These are phyloP conservation scores for Acromyrmex echinatior DNA, from an alignment of 1,140 invertebrate genomes.

Conservation along the genomic window DNA sequence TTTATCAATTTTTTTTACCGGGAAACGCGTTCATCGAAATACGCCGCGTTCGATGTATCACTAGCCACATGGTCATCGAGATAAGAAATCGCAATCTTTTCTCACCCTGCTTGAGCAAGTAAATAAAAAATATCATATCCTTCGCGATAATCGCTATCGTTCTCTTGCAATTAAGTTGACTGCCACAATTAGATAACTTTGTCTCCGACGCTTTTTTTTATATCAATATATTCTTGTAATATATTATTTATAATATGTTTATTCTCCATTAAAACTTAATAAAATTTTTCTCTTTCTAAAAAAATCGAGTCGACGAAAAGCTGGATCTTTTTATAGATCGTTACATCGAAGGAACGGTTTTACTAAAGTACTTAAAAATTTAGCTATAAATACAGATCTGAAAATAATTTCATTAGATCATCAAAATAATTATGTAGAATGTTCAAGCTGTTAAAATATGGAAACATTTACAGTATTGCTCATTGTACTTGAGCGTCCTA, in stretches of 20 bases:
- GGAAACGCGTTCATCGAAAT: not conserved
- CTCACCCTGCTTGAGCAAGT: not conserved
- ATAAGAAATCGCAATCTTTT: conserved; percentile 48
- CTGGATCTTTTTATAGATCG: not conserved
- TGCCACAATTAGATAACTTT: not conserved
- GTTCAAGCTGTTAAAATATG: too few relatives aligned
- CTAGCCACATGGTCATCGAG: conserved; percentile 1
- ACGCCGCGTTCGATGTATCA: not conserved
- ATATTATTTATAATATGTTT: not conserved
- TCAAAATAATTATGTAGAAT: too few relatives aligned
- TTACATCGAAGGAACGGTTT: too few relatives aligned
- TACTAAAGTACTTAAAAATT: too few relatives aligned
- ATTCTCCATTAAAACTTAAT: not conserved
- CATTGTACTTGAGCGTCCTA: too few relatives aligned
- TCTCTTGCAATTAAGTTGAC: not conserved
- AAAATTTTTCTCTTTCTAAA: not conserved
- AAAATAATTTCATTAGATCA: too few relatives aligned
- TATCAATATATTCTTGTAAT: not conserved
- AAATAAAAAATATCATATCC: conserved; percentile 13
- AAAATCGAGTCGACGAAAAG: not conserved
- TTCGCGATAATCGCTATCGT: not conserved
- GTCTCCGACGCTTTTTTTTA: not conserved
- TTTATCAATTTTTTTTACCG: conserved; percentile 30
- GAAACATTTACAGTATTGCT: too few relatives aligned
- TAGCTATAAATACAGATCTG: too few relatives aligned